Base-by-base conservation (phyloP, 2,888 invertebrate species). In the Trypoxylon attenuatum region DNA sequence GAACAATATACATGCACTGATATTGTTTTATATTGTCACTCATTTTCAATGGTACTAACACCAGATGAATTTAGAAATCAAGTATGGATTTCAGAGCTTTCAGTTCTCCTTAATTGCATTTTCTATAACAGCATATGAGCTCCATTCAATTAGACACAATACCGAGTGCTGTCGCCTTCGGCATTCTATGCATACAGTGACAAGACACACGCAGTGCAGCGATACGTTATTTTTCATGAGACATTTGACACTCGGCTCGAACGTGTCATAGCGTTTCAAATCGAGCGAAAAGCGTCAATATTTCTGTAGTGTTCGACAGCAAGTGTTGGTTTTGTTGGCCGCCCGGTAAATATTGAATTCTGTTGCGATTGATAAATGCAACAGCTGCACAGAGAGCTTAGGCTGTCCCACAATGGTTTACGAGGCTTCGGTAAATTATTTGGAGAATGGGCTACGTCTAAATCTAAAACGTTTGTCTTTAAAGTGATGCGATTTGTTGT, bases 21-120 rank as follows among this genome's bases (percentile, higher is more conserved):
- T 70, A 73, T 73, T 73, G 73, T 73, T 73, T 73, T 73, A 73
- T 70, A 63, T 70, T 73, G 70, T 73, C 73, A 55, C 41, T 23
- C 56, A 51, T 64, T 73, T 70, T 61, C 73, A 59, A 73, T 67
- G 54, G 61, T 38, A 39, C 42, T 61, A 67, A 42, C 62, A 42
- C 53, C 33, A 13, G 64, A 15, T 55, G 55, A 63, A 69, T 63
- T 56, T 63, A 58, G 66, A 61, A 67, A 73, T 73, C 58, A 63
- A 73, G 60, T 39, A 58, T 47, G 74, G 60, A 73, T 73, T 73
- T 73, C 52, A 18, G 25, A 41, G 42, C 33, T 22, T 33, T 21
- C 29, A 43, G 33, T 21, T 13, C 2, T 2, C 27, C 2, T 8
- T 23, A 2, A 18, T 16, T 33, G 23, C 47, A 33, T 58, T 53